Evolutionary conservation across 2,888 invertebrate species (phyloP), one percentile per base, ranked within the genome.

Genomic region (Rhimphoctona megacephalus): DNA sequence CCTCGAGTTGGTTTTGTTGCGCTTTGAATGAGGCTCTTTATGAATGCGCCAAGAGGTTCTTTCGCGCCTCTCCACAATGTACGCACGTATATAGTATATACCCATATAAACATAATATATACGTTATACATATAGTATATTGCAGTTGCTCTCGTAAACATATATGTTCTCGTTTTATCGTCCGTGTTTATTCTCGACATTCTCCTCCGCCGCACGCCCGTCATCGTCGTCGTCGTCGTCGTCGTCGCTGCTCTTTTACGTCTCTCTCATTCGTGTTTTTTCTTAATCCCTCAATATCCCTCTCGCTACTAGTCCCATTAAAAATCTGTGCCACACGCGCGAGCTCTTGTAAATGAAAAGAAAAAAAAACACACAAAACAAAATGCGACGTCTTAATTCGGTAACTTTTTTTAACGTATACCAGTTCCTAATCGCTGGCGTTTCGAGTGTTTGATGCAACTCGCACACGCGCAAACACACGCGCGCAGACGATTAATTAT

Each of bases 401-500:
- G 25, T 22, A 33, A 33, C 30, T 66, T 57, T 66, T 61, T n/a
- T 64, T 25, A n/a, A 2, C 19, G n/a, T 17, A 17, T 66, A 52
- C 30, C 33, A 39, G 54, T 54, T 54, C 25, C 74, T 61, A 74
- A 90, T 91, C 91, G n/a, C n/a, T n/a, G n/a, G 92, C 91, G 91
- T 88, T 88, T 89, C 89, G 89, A 91, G 90, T 91, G 90, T 90
- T 90, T 91, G 90, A 87, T 86, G 89, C 87, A 91, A 87, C 89
- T 54, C 22, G 9, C 22, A 9, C 22, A n/a, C n/a, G n/a, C 46
- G 3, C 14, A 54, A 9, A 9, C 1, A 54, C 54, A 22, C 9
- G 49, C n/a, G n/a, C n/a, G n/a, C n/a, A n/a, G n/a, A n/a, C 30
- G 7, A 70, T 70, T 19, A 5, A 46, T 25, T 33, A 25, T 19